phyloP scores from a whole-genome alignment of 2,113 vertebrate species.

The Oceanodroma tethys region DNA sequence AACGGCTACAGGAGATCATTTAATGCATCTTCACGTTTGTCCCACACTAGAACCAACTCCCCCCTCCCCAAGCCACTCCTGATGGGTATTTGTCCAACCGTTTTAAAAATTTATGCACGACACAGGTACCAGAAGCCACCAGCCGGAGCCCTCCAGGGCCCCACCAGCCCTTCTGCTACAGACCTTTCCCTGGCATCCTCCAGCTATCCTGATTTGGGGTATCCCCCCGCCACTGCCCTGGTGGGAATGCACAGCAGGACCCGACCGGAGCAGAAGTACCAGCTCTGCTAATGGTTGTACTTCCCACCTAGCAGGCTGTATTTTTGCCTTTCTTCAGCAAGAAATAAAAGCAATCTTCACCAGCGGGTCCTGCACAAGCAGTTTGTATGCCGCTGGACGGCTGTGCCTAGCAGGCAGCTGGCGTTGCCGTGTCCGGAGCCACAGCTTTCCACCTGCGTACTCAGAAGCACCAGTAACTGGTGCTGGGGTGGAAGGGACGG shows the following conservation, averaged over 20 bases:
- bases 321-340: neutral
- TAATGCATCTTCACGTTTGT: neutral
- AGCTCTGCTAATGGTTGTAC: neutral
- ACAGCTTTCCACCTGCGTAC: neutral
- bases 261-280: neutral
- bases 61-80: neutral
- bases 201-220: neutral
- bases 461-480: neutral
- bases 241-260: rapidly evolving
- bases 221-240: neutral
- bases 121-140: neutral
- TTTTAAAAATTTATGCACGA: neutral
- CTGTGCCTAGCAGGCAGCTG: neutral
- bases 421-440: neutral
- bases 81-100: neutral
- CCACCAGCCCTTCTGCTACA: neutral
- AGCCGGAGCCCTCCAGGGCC: neutral
- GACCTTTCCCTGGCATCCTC: neutral
- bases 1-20: neutral
- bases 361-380: neutral
- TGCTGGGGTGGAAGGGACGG: neutral
- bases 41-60: neutral
- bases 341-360: neutral
- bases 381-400: rapidly evolving
- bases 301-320: neutral